Percentiles rank a stretch among this genome's conserved stretches.
Conservation (phyloP, 2,888 invertebrate species). For the Prostheceraeus crozeri region DNA sequence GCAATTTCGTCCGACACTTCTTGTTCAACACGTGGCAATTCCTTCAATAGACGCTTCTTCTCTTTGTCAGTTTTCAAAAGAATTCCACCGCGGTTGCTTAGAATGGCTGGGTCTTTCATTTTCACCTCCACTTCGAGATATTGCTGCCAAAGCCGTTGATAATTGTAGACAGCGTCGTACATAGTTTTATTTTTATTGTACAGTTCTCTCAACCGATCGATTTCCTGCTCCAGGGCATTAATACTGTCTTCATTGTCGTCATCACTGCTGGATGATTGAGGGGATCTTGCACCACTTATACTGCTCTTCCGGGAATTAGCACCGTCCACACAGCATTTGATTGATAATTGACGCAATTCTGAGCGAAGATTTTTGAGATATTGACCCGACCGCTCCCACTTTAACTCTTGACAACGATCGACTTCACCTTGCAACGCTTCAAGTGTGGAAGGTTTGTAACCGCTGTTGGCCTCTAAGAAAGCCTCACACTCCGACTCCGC, state of each 20-base stretch:
- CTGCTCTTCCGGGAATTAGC: background rate
- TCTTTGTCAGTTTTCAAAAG: constrained; percentile 39
- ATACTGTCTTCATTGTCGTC: constrained; percentile 37
- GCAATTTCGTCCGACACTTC: constrained; percentile 21
- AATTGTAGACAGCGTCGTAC: constrained; percentile 33
- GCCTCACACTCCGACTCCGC: constrained; percentile 11
- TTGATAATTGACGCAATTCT: constrained; percentile 11
- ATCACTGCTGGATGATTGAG: too few species aligned
- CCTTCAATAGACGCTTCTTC: constrained; percentile 34
- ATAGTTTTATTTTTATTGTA: constrained; percentile 28
- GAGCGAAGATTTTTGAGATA: constrained; percentile 24
- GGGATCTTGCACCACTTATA: too few species aligned
- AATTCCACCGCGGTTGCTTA: constrained; percentile 38
- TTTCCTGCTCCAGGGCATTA: constrained; percentile 32
- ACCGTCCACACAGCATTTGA: constrained; percentile 1
- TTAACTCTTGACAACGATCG: constrained; percentile 36
- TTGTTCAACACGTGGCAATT: constrained; percentile 23
- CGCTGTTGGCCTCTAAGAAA: constrained; percentile 11
- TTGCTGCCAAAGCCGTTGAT: constrained; percentile 34
- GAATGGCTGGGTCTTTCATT: constrained; percentile 40
- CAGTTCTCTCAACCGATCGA: constrained; percentile 33
- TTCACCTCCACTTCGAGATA: constrained; percentile 37
- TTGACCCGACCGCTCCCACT: constrained; percentile 26
- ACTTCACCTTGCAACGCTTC: constrained; percentile 37
- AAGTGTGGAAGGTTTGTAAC: constrained; percentile 31